Evolutionary conservation across 1,140 invertebrate genomes (phyloP), one percentile per base, ranked within the genome.

Genomic region (Bombus waltoni): DNA sequence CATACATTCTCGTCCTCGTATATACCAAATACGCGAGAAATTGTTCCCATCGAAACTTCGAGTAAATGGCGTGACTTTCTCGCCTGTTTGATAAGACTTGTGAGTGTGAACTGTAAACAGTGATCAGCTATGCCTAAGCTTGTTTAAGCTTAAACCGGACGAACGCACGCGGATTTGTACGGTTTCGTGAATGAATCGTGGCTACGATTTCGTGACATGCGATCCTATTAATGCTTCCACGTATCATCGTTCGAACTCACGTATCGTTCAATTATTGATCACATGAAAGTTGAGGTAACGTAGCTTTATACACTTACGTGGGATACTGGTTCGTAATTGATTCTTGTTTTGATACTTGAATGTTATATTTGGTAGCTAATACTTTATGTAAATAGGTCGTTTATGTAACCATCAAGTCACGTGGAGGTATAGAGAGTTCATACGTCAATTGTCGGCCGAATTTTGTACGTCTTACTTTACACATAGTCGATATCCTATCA

Each of bases 31-130:
- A 38, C 22, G 4, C 13, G 25, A 42, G 25, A 80, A 38, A 25
- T 28, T 5, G 32, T 70, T 70, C n/a, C 35, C 0, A 5, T 38
- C 10, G 70, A 81, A 81, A 40, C n/a, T 81, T 81, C 70, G 62
- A n/a, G 70, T 28, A 81, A 44, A n/a, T 38, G 28, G 28, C 18
- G 68, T 59, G 70, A 81, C 80, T 81, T 80, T 80, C 68, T 62
- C 70, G 53, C 38, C 9, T 72, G 80, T 38, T 71, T 71, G 28
- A 62, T 73, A 73, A 81, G 47, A 73, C 10, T 8, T 0, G 11
- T 6, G 18, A 73, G 53, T 62, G 62, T 72, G 6, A 53, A 53
- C 47, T 53, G 57, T 62, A 81, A 81, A 81, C 53, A 81, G 53
- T 73, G 80, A 35, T 44, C 47, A 38, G 18, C 25, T 28, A 59